Conservation (phyloP, 2,797 vertebrate species). For the Denticeps clupeoides region DNA sequence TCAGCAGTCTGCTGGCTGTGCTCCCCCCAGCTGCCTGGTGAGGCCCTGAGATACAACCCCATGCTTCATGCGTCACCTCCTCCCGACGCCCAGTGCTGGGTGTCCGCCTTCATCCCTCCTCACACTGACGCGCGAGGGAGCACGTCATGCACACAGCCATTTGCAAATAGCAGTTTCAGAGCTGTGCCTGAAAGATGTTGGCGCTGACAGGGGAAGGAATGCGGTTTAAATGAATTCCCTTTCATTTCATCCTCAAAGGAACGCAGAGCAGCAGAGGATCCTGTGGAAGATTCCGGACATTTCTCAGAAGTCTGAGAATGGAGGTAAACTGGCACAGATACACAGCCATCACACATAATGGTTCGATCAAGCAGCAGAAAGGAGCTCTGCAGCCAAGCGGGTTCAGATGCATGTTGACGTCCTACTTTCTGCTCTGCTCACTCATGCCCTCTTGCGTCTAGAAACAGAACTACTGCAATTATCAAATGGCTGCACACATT, state of each 20-base stretch:
- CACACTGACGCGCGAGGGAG: too few species aligned
- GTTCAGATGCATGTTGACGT: not conserved
- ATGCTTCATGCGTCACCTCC: not conserved
- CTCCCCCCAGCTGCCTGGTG: slow-evolving; percentile 93
- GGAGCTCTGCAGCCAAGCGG: not conserved
- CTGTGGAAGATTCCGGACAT: slow-evolving; percentile 98
- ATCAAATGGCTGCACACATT: not conserved
- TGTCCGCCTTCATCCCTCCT: too few species aligned
- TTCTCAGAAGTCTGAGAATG: slow-evolving; percentile 95
- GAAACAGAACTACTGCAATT: not conserved
- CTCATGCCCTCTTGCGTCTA: slow-evolving; percentile 20
- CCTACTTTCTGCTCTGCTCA: not conserved
- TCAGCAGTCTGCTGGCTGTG: slow-evolving; percentile 87
- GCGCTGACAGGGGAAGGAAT: not conserved
- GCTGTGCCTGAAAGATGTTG: not conserved
- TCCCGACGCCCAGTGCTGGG: too few species aligned
- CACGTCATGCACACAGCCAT: too few species aligned
- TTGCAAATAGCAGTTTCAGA: too few species aligned
- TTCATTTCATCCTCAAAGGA: slow-evolving; percentile 60
- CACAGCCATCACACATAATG: too few species aligned
- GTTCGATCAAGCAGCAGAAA: too few species aligned
- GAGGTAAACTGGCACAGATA: slow-evolving; percentile 63
- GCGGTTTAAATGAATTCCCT: not conserved
- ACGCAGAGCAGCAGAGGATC: slow-evolving; percentile 88
- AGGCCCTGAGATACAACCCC: slow-evolving; percentile 7